These are phyloP conservation scores for Pterobdella sp. DNA, from an alignment of 2,888 invertebrate genomes.

Conservation along the genomic window DNA sequence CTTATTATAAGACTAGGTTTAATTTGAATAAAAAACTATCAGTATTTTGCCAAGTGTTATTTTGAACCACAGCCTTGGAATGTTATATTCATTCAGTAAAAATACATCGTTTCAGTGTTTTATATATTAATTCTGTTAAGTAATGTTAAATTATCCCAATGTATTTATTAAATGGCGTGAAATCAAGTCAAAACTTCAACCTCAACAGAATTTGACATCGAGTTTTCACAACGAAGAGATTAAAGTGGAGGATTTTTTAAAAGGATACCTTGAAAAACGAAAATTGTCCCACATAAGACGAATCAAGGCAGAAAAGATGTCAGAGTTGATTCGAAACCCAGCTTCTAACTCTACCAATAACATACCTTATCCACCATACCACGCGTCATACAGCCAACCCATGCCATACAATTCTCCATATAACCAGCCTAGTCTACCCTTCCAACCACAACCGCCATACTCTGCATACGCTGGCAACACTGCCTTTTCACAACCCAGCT, in stretches of 20 bases:
- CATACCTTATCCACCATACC: neutral
- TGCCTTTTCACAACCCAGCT: conserved; percentile 6
- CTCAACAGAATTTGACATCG: conserved; percentile 61
- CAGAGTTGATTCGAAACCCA: conserved; percentile 48
- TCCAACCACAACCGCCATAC: neutral
- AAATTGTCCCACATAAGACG: conserved; percentile 71
- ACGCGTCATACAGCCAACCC: neutral
- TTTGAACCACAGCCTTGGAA: no score
- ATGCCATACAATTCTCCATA: neutral
- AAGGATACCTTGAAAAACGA: conserved; percentile 70
- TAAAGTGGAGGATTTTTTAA: conserved; percentile 71
- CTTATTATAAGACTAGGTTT: no score
- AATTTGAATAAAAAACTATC: conserved; percentile 5
- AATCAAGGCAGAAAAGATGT: conserved; percentile 87
- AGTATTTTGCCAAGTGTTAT: neutral
- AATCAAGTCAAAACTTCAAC: neutral
- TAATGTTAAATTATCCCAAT: no score
- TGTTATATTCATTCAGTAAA: neutral
- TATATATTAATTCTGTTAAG: no score
- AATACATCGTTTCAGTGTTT: neutral
- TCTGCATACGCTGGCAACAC: neutral
- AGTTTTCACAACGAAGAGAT: conserved; percentile 68
- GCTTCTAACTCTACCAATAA: neutral
- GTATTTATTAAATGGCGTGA: neutral
- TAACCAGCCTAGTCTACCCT: neutral